Percentiles rank a stretch among this genome's conserved stretches.
These are phyloP conservation scores for Bombus pascuorum DNA, from an alignment of 1,140 invertebrate species.

Conservation along the genomic window DNA sequence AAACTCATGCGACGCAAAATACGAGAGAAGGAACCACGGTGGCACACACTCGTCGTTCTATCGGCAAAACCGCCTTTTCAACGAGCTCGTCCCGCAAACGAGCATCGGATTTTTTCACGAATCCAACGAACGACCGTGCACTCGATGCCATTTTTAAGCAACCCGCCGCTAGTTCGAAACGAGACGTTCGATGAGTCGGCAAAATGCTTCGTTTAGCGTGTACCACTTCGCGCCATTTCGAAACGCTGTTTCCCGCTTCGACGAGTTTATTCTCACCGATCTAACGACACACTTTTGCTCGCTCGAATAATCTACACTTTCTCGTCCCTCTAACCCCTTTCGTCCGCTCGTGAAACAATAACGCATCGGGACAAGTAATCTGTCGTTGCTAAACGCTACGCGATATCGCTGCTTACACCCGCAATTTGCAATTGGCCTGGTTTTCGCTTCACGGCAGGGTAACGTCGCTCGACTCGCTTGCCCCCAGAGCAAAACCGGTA, in stretches of 20 bases:
- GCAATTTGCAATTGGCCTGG: conserved; percentile 47
- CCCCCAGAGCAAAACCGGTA: conserved; percentile 26
- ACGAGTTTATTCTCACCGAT: conserved; percentile 22
- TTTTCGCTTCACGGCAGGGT: conserved; percentile 26
- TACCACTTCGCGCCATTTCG: conserved; percentile 29
- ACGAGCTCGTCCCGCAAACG: conserved; percentile 7
- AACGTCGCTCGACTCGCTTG: neutral
- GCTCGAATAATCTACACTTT: neutral
- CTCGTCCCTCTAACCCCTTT: neutral
- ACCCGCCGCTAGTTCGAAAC: neutral
- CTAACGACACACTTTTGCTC: conserved; percentile 29
- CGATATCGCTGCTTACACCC: conserved; percentile 21
- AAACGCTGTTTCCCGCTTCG: conserved; percentile 23
- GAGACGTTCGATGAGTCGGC: conserved; percentile 45
- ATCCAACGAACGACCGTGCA: neutral
- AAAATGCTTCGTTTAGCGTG: conserved; percentile 26
- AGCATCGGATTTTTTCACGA: conserved; percentile 6
- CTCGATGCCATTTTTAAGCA: conserved; percentile 14
- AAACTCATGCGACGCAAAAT: neutral
- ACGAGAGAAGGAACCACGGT: neutral
- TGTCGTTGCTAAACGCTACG: conserved; percentile 27
- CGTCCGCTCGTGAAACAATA: conserved; percentile 5
- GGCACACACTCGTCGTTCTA: neutral
- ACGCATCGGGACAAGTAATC: neutral
- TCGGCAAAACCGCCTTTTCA: conserved; percentile 1